phyloP scores from a whole-genome alignment of 2,888 invertebrate genomes.

The Onthophagus sagittarius region DNA sequence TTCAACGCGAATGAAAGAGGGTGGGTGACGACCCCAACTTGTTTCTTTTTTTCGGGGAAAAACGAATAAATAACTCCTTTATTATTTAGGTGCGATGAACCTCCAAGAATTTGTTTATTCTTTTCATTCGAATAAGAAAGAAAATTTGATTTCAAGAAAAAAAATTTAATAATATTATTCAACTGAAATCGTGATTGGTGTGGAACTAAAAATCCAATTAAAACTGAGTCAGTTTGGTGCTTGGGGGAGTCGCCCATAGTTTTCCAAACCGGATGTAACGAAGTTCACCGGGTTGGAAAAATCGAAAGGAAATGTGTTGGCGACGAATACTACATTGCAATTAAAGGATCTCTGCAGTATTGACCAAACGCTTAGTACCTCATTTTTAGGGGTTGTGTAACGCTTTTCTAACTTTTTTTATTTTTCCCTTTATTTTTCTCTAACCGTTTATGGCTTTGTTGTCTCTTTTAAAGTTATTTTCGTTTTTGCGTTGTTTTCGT shows the following conservation, averaged over 20 bases:
- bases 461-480: not conserved
- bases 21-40: not conserved
- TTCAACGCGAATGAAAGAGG: not conserved
- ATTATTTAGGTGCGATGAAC: slow-evolving; percentile 6
- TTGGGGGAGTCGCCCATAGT: not conserved
- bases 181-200: too few species aligned
- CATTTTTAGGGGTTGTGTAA: not conserved
- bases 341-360: not conserved
- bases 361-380: not conserved
- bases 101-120: too few species aligned
- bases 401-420: not conserved
- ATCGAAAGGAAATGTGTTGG: not conserved
- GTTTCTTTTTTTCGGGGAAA: not conserved
- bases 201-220: too few species aligned
- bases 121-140: too few species aligned
- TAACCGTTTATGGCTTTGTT: not conserved
- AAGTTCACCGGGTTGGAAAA: not conserved
- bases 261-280: not conserved
- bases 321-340: not conserved
- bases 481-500: not conserved
- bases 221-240: not conserved
- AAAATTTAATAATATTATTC: too few species aligned
- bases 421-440: not conserved
- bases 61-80: not conserved
- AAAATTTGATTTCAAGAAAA: too few species aligned